A percentile compares a stretch with the other conserved stretches of the same genome.
Evolutionary conservation across 2,888 invertebrate genomes (phyloP).

Genomic region (Prenolepis imparis): DNA sequence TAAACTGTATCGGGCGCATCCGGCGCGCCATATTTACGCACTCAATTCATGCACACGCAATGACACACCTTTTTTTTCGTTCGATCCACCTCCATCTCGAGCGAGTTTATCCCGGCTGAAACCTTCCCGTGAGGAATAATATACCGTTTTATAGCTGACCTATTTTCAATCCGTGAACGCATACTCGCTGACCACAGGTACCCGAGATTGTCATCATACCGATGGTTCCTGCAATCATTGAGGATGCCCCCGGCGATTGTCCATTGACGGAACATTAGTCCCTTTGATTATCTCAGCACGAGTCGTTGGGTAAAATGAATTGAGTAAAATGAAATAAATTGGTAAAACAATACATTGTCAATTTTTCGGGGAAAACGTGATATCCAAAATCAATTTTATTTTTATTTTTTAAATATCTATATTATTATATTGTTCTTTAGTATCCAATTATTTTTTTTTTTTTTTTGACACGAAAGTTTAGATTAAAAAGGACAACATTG

Average conservation of each 20-base stretch:
- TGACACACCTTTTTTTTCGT: conserved; percentile 31
- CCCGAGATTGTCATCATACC: conserved; percentile 22
- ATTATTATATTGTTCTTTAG: neutral
- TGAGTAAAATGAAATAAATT: neutral
- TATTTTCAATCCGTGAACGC: conserved; percentile 14
- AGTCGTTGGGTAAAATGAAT: conserved; percentile 23
- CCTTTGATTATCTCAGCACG: conserved; percentile 31
- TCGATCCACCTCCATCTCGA: conserved; percentile 18
- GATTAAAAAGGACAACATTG: neutral
- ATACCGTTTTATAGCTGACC: neutral
- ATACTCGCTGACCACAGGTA: conserved; percentile 16
- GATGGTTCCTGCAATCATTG: conserved; percentile 1
- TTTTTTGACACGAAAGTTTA: neutral
- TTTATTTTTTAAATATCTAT: conserved; percentile 12
- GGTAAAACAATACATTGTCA: conserved; percentile 8
- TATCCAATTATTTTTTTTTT: conserved; percentile 14
- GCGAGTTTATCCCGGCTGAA: conserved; percentile 38
- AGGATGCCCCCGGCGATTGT: conserved; percentile 44
- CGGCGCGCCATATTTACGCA: conserved; percentile 43
- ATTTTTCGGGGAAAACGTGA: conserved; percentile 3
- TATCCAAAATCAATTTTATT: neutral
- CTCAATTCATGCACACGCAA: conserved; percentile 34
- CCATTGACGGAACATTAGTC: conserved; percentile 38
- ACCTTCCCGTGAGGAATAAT: conserved; percentile 10
- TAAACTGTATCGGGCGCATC: conserved; percentile 26